phyloP scores from a whole-genome alignment of 2,888 invertebrate species.

The Drosophila subsilvestris region DNA sequence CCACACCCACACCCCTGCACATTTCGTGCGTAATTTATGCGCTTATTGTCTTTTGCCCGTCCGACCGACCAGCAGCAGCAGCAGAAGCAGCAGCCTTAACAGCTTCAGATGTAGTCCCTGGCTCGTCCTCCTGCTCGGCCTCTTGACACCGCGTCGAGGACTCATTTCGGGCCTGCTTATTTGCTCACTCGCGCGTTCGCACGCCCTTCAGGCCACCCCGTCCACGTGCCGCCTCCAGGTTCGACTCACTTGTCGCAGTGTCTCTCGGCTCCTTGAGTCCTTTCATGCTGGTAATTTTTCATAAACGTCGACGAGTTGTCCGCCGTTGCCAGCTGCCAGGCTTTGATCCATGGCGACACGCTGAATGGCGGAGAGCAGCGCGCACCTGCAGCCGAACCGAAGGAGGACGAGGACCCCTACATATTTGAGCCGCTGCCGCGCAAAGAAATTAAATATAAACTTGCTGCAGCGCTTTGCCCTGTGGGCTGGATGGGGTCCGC shows the following conservation, averaged over 20 bases:
- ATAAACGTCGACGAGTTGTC: constrained; percentile 57
- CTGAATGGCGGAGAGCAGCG: constrained; percentile 37
- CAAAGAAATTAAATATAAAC: constrained; percentile 71
- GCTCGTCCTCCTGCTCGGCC: not conserved
- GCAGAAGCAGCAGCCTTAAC: constrained; percentile 8
- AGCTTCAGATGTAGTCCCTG: constrained; percentile 3
- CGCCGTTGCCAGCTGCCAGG: constrained; percentile 39
- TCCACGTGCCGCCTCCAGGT: constrained; percentile 4
- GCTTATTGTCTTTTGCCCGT: constrained; percentile 66
- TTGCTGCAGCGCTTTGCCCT: constrained; percentile 62
- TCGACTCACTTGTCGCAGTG: constrained; percentile 38
- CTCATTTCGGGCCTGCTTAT: constrained; percentile 47
- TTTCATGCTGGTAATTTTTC: constrained; percentile 66
- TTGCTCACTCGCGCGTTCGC: constrained; percentile 38
- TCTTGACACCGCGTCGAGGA: constrained; percentile 31
- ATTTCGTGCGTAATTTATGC: constrained; percentile 71
- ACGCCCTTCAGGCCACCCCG: constrained; percentile 24
- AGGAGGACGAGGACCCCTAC: constrained; percentile 5
- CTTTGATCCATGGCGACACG: constrained; percentile 72
- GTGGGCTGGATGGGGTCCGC: constrained; percentile 30
- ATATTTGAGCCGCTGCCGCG: constrained; percentile 52
- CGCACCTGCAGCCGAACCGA: constrained; percentile 26
- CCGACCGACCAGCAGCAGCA: constrained; percentile 22
- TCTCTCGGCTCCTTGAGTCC: constrained; percentile 41
- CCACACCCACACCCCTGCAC: constrained; percentile 33